Conservation (phyloP, 2,113 vertebrate species). For the Centrocercus urophasianus region DNA sequence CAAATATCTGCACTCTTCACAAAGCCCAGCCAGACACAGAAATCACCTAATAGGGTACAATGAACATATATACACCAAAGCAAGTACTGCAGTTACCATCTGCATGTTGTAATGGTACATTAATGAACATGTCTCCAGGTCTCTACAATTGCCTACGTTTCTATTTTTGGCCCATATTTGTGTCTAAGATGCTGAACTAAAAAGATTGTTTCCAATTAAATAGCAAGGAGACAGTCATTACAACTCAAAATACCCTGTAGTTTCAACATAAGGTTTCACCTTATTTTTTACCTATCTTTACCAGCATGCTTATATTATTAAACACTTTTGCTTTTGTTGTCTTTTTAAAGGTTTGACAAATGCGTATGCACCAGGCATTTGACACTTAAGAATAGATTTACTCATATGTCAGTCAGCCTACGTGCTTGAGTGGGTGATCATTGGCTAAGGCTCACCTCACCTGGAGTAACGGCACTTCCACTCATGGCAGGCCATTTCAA, state of each 20-base stretch:
- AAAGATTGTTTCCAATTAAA: conserved; percentile 41
- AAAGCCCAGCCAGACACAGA: conserved; percentile 43
- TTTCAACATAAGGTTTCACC: conserved; percentile 13
- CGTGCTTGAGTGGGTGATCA: neutral
- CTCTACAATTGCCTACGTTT: neutral
- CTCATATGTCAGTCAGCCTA: neutral
- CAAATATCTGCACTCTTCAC: neutral
- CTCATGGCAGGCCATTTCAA: neutral
- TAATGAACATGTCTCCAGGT: conserved; percentile 10
- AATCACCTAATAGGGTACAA: neutral
- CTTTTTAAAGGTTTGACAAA: neutral
- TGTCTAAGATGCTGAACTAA: conserved; percentile 32
- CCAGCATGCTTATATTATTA: neutral
- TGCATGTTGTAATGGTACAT: neutral
- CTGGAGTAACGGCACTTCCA: neutral
- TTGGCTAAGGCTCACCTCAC: neutral
- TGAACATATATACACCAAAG: conserved; percentile 15
- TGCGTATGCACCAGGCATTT: neutral
- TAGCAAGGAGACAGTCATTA: conserved; percentile 23
- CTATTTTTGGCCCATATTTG: conserved; percentile 1
- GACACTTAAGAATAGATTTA: neutral
- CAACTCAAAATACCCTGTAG: conserved; percentile 3
- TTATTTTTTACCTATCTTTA: neutral
- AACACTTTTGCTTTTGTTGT: neutral
- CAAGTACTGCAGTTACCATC: neutral